Evolutionary conservation across 2,888 invertebrate genomes (phyloP).

Genomic region (Anaspis maculata): DNA sequence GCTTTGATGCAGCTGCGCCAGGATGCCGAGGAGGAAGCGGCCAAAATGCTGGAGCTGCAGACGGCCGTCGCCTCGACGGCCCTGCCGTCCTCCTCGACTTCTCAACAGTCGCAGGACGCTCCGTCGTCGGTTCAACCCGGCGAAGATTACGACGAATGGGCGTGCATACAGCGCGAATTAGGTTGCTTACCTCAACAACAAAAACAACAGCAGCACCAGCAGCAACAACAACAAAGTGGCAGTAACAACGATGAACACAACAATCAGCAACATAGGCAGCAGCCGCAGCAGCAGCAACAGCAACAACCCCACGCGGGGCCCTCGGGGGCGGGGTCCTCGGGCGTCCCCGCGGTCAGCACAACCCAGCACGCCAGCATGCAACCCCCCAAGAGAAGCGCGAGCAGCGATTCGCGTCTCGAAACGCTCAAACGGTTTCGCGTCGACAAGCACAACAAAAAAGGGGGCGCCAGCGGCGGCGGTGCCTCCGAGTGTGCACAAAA

Average conservation of each 20-base stretch:
- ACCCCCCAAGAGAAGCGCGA: constrained; percentile 32
- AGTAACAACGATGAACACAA: neutral
- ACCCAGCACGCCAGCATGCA: constrained; percentile 9
- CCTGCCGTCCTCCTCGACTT: constrained; percentile 4
- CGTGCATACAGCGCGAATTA: constrained; percentile 58
- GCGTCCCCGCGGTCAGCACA: constrained; percentile 3
- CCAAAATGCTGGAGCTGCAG: constrained; percentile 16
- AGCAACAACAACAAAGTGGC: constrained; percentile 2
- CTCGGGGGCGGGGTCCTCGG: constrained; percentile 1
- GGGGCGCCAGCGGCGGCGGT: constrained; percentile 14
- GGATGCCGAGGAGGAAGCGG: constrained; percentile 35
- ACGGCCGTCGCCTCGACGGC: constrained; percentile 14
- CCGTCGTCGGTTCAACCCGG: constrained; percentile 6
- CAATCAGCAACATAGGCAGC: neutral
- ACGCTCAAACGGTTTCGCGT: constrained; percentile 40
- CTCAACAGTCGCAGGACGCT: neutral
- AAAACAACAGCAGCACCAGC: neutral
- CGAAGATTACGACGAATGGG: constrained; percentile 57
- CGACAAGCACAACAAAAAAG: constrained; percentile 36
- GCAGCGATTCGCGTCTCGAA: constrained; percentile 37
- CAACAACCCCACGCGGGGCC: constrained; percentile 4
- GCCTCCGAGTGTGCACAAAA: too few relatives aligned
- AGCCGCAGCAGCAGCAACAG: neutral
- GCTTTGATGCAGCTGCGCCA: constrained; percentile 53
- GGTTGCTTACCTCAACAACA: constrained; percentile 41